phyloP scores from a whole-genome alignment of 1,140 invertebrate species.

The Hylyphantes graminicola region DNA sequence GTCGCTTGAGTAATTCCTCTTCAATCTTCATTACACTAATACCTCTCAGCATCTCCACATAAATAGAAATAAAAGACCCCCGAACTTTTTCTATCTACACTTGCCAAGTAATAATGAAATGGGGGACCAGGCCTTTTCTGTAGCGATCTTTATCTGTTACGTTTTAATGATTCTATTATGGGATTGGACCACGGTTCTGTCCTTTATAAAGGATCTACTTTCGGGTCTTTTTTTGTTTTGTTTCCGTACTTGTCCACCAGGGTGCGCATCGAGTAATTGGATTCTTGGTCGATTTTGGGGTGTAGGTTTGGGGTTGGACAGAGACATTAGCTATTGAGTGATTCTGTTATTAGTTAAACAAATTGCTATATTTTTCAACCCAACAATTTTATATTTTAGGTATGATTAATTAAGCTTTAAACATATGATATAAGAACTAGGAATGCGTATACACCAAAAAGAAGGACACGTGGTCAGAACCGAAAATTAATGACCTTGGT shows the following conservation, averaged over 20 bases:
- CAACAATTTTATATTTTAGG: too few relatives aligned
- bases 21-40: slow-evolving; percentile 29
- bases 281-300: slow-evolving; percentile 30
- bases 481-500: too few relatives aligned
- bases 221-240: slow-evolving; percentile 10
- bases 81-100: not conserved
- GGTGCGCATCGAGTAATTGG: slow-evolving; percentile 41
- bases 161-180: slow-evolving; percentile 51
- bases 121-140: not conserved
- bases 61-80: not conserved
- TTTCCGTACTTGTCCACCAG: slow-evolving; percentile 10
- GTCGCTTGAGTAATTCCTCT: not conserved
- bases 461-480: too few relatives aligned
- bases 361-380: too few relatives aligned
- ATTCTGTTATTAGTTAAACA: too few relatives aligned
- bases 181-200: not conserved
- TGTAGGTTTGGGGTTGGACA: not conserved
- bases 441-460: too few relatives aligned
- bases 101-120: slow-evolving; percentile 29
- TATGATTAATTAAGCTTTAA: too few relatives aligned
- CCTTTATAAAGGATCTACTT: not conserved
- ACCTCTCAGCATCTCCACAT: slow-evolving; percentile 14
- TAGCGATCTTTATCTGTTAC: slow-evolving; percentile 43
- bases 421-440: too few relatives aligned
- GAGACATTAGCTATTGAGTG: too few relatives aligned